Percentiles rank a stretch among this genome's conserved stretches.
phyloP scores from a whole-genome alignment of 2,797 vertebrate species.

The Hemibagrus guttatus region DNA sequence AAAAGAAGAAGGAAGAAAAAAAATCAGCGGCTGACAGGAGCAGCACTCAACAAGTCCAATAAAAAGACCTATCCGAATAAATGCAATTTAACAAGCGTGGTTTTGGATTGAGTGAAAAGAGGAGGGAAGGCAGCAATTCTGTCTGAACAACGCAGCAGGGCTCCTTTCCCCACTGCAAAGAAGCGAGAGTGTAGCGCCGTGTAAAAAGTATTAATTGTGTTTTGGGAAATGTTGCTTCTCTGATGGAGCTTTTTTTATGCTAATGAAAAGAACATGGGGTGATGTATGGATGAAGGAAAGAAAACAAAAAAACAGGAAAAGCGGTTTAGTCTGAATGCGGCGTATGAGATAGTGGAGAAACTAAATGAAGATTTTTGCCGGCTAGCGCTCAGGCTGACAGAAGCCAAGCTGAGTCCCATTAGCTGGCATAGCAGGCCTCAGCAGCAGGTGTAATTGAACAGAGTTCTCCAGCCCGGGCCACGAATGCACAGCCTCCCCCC shows the following conservation, averaged over 20 bases:
- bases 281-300: conserved; percentile 30
- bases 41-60: conserved; percentile 44
- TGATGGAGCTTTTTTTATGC: conserved; percentile 43
- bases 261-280: conserved; percentile 38
- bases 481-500: conserved; percentile 56
- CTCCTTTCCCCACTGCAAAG: conserved; percentile 21
- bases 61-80: conserved; percentile 47
- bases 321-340: conserved; percentile 29
- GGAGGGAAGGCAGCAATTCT: conserved; percentile 41
- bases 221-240: conserved; percentile 40
- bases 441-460: conserved; percentile 83
- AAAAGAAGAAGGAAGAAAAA: neutral
- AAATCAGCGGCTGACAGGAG: conserved; percentile 35
- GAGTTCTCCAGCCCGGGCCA: conserved; percentile 67
- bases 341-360: conserved; percentile 57
- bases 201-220: conserved; percentile 50
- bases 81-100: conserved; percentile 49
- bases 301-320: conserved; percentile 16
- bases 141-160: conserved; percentile 45
- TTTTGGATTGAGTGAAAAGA: conserved; percentile 41
- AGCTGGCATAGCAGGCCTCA: conserved; percentile 78
- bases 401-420: conserved; percentile 82
- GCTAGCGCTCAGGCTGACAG: conserved; percentile 75
- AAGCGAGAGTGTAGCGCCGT: conserved; percentile 3
- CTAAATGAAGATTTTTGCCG: conserved; percentile 78